Conservation (phyloP, 1,140 invertebrate genomes). For the Lepidurus packardi region DNA sequence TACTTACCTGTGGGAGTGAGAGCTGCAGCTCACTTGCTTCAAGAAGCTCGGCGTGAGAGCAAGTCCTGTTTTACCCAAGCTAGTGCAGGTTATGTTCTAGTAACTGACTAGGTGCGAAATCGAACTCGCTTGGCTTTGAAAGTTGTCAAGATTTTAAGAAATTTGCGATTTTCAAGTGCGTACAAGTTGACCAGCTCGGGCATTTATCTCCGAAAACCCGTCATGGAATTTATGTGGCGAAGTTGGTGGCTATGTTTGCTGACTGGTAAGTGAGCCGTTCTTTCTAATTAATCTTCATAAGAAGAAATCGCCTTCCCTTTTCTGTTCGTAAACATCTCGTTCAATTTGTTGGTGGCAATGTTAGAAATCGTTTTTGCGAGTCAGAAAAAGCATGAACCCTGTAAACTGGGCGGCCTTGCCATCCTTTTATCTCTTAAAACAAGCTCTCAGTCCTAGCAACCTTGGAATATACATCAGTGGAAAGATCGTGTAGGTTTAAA, state of each 20-base stretch:
- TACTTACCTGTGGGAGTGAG: conserved; percentile 3
- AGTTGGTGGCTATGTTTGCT: neutral
- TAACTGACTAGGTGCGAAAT: neutral
- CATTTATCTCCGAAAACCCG: neutral
- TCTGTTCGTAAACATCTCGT: no score
- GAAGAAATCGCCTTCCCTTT: neutral
- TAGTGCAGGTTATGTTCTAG: conserved; percentile 1
- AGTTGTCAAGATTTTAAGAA: no score
- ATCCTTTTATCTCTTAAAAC: neutral
- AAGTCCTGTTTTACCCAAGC: neutral
- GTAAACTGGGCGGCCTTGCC: neutral
- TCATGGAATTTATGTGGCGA: neutral
- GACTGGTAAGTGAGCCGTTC: neutral
- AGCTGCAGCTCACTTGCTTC: conserved; percentile 3
- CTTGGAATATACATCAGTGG: neutral
- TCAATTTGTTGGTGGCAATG: neutral
- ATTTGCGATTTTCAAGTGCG: no score
- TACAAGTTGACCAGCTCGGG: no score
- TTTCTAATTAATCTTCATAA: neutral
- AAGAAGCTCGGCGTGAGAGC: conserved; percentile 7
- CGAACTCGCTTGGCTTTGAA: neutral
- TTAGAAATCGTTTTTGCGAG: neutral
- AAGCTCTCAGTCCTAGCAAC: neutral
- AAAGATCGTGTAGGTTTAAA: no score
- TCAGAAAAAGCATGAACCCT: neutral